Evolutionary conservation across 1,140 invertebrate genomes (phyloP), one percentile per base, ranked within the genome.

Genomic region (Aethina tumida): DNA sequence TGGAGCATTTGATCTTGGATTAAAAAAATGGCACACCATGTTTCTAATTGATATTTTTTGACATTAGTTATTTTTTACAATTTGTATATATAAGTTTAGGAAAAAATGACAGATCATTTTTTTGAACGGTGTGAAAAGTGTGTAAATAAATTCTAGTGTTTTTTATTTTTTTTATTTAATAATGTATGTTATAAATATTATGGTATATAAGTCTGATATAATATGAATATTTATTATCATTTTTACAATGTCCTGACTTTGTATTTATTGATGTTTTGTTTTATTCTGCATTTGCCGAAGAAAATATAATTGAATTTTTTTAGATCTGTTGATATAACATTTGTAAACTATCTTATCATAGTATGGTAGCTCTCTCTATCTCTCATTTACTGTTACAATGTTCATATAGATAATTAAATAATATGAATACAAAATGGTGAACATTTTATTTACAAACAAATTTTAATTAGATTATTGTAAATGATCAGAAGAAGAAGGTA

Each of bases 351-450:
- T n/a, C n/a, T n/a, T 57, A 52, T 53, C 45, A 53, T 49, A 52
- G 47, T 43, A 55, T 55, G 55, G 55, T 57, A 58, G 56, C 53
- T 58, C 51, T 57, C 54, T 54, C 49, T 49, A 46, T 52, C 51
- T 53, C 53, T 56, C 49, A 55, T 53, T 58, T 58, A 53, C 55
- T 57, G 55, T 58, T 58, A 58, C 47, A 53, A 58, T 55, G 53
- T 58, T 58, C 53, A 52, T 55, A 55, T 57, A 58, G 48, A 47
- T 53, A 53, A 55, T 53, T 53, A 56, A 56, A 56, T 40, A 35
- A 52, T 55, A 42, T 45, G 28, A 45, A 51, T 44, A 10, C 18
- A 39, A 21, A n/a, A n/a, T n/a, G n/a, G n/a, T n/a, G n/a, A n/a
- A n/a, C n/a, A n/a, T n/a, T n/a, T n/a, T n/a, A n/a, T n/a, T n/a